A percentile compares a stretch with the other conserved stretches of the same genome.
Evolutionary conservation across 2,888 invertebrate genomes (phyloP).

Genomic region (Rhagonycha fulva): DNA sequence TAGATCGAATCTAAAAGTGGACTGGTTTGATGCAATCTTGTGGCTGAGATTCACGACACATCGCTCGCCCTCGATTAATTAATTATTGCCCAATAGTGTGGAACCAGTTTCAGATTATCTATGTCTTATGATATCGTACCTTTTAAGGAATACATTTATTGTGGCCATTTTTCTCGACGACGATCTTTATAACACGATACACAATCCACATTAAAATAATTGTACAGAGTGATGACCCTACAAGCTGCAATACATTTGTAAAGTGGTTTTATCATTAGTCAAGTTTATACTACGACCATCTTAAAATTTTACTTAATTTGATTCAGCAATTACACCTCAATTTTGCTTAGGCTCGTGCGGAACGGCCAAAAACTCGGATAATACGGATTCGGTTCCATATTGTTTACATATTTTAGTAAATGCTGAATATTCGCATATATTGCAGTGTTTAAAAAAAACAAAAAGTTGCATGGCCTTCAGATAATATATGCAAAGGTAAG

Average conservation of each 20-base stretch:
- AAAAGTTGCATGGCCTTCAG: slow-evolving; percentile 24
- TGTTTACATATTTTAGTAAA: neutral
- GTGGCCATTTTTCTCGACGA: slow-evolving; percentile 38
- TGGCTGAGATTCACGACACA: slow-evolving; percentile 43
- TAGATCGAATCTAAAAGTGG: slow-evolving; percentile 46
- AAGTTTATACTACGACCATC: neutral
- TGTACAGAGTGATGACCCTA: slow-evolving; percentile 21
- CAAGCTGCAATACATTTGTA: slow-evolving; percentile 3
- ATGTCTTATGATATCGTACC: slow-evolving; percentile 45
- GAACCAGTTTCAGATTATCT: slow-evolving; percentile 45
- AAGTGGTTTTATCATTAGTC: slow-evolving; percentile 12
- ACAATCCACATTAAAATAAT: slow-evolving; percentile 35
- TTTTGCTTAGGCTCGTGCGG: neutral
- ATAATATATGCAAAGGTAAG: slow-evolving; percentile 27
- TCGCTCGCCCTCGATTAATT: slow-evolving; percentile 46
- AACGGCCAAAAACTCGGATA: neutral
- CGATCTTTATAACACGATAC: slow-evolving; percentile 31
- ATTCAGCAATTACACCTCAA: neutral
- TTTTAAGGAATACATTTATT: slow-evolving; percentile 47
- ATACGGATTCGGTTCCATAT: neutral
- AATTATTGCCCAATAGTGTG: slow-evolving; percentile 47
- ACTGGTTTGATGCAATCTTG: slow-evolving; percentile 49
- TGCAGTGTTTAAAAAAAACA: slow-evolving; percentile 17
- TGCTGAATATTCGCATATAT: neutral
- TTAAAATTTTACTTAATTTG: neutral